Base-by-base conservation (phyloP, 2,888 invertebrate species). In the Dasypogon diadema region DNA sequence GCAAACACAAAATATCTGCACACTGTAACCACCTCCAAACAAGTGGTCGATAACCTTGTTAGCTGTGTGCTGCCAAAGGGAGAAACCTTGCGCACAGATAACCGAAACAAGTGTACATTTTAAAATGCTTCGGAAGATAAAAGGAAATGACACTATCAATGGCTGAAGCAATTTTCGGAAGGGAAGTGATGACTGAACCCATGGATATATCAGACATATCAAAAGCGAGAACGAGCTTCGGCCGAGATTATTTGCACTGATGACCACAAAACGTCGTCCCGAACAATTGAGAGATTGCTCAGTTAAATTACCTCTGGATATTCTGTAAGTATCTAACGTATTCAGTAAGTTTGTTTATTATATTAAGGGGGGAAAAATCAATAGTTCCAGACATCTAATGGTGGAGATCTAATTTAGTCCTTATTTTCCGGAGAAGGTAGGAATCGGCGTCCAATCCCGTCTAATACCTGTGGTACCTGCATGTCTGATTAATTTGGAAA, bases 221-320 rank as follows among this genome's bases (percentile, higher is more conserved):
- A 14, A 46, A 30, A 63, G 16, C 54, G 63, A 63, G 60, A 73
- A 72, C 51, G 51, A 72, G 48, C 60, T 60, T 22, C 56, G 51
- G 60, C 58, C 68, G 58, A 54, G 14, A 30, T 6, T 55, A 42
- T 21, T 72, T 51, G 46, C 70, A 77, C 78, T 80, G 79, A 81
- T 81, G 80, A 79, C 79, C 74, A 78, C 79, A 78, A 80, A 81
- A 80, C 78, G 79, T 77, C 80, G 80, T 60, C 77, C 75, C 73
- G 81, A 82, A 76, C 82, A 81, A 74, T 80, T 86, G 78, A 84
- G 85, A 80, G 85, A 86, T 81, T 86, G 86, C 82, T 86, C 86
- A 76, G 84, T 86, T 80, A 86, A 85, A 81, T 82, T 86, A 81
- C 86, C 86, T 77, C 79, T 86, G 82, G 85, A 86, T 82, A 86